Percentiles rank a stretch among this genome's conserved stretches.
phyloP scores from a whole-genome alignment of 53 echinoderm and acorn worm genomes.

The Temnopleurus reevesii region DNA sequence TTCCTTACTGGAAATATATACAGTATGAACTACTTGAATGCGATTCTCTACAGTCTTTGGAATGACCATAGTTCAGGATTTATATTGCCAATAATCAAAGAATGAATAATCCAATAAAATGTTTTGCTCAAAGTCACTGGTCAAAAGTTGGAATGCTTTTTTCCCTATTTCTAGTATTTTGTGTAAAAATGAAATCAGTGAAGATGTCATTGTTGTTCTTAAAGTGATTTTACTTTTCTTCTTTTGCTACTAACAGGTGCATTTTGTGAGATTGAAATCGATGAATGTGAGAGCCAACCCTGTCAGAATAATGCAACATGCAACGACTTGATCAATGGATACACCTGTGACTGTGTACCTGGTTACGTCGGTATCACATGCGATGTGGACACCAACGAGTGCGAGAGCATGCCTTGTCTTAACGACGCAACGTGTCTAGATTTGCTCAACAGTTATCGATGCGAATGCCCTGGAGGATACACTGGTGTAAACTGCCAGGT shows the following conservation, averaged over 20 bases:
- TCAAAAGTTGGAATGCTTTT: too few relatives aligned
- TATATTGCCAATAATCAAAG: too few relatives aligned
- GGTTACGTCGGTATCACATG: conserved; percentile 80
- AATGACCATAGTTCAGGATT: too few relatives aligned
- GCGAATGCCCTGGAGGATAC: conserved; percentile 70
- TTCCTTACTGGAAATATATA: too few relatives aligned
- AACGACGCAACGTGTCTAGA: conserved; percentile 77
- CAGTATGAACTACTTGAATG: too few relatives aligned
- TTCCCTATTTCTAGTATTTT: too few relatives aligned
- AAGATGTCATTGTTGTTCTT: too few relatives aligned
- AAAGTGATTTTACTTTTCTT: not conserved
- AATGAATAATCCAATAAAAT: too few relatives aligned
- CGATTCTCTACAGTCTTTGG: too few relatives aligned
- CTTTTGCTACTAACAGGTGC: conserved; percentile 51
- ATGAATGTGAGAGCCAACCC: conserved; percentile 78
- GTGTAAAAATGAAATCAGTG: too few relatives aligned
- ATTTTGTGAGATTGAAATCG: conserved; percentile 72
- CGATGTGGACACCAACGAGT: conserved; percentile 76
- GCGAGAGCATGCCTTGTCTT: conserved; percentile 74
- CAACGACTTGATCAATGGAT: conserved; percentile 64
- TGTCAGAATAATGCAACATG: conserved; percentile 81
- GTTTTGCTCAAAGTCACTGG: too few relatives aligned
- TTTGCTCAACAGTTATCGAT: conserved; percentile 63
- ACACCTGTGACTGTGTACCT: conserved; percentile 67
- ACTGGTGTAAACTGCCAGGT: conserved; percentile 71